Evolutionary conservation across 30 jellyfish, hydroid and myxozoan genomes (phyloP).

Genomic region (Clytia hemisphaerica): DNA sequence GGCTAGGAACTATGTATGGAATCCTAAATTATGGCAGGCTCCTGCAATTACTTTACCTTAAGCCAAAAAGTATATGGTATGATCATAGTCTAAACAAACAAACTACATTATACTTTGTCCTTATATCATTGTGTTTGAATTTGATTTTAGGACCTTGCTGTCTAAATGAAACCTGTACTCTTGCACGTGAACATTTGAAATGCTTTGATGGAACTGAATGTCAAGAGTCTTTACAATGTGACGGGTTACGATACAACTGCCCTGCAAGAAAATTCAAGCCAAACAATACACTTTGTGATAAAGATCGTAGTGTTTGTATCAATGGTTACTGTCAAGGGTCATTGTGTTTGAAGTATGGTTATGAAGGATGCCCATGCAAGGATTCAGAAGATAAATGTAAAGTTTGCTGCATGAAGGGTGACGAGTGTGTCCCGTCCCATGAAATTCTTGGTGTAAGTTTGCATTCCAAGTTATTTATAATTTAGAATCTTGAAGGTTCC

Average conservation of each 20-base stretch:
- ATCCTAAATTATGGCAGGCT: too few species aligned
- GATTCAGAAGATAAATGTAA: slow-evolving; percentile 58
- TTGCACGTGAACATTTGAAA: slow-evolving; percentile 37
- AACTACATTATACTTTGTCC: too few species aligned
- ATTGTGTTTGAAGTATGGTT: slow-evolving; percentile 51
- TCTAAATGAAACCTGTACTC: slow-evolving; percentile 73
- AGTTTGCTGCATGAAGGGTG: slow-evolving; percentile 66
- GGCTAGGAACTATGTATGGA: too few species aligned
- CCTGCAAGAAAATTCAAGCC: slow-evolving; percentile 47
- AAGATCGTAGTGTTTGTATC: slow-evolving; percentile 73
- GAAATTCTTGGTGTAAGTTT: slow-evolving; percentile 50
- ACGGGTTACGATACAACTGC: slow-evolving; percentile 69
- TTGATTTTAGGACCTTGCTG: slow-evolving; percentile 78
- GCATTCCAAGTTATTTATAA: background rate
- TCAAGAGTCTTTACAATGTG: slow-evolving; percentile 44
- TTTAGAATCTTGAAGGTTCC: background rate
- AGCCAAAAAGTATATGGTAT: too few species aligned
- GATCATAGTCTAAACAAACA: too few species aligned
- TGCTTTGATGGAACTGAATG: slow-evolving; percentile 88
- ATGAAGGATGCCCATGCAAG: slow-evolving; percentile 73
- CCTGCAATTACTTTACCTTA: too few species aligned
- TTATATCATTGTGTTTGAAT: too few species aligned
- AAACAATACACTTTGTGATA: slow-evolving; percentile 71
- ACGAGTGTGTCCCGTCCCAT: slow-evolving; percentile 47
- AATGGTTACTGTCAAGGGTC: slow-evolving; percentile 89